Evolutionary conservation across 2,797 vertebrate genomes (phyloP).

Genomic region (Phataginus tetradactyla): DNA sequence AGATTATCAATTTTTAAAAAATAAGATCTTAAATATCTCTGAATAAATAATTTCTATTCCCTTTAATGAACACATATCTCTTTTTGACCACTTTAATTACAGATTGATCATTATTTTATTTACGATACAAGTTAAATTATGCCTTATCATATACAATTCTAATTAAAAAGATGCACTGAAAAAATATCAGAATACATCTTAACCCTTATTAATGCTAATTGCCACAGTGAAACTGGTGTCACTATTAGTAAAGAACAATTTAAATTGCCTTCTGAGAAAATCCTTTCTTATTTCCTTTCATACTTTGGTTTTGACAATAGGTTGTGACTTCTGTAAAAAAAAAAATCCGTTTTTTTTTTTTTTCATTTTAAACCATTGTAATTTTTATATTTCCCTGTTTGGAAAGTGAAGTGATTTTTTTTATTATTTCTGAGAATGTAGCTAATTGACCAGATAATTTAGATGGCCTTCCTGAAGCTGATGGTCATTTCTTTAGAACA

Average conservation of each 20-base stretch:
- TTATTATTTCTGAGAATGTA: conserved; percentile 12
- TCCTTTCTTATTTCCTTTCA: neutral
- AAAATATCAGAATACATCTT: neutral
- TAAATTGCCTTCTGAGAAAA: neutral
- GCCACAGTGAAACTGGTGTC: neutral
- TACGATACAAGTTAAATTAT: neutral
- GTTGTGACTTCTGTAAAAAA: neutral
- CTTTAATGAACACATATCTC: neutral
- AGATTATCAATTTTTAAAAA: neutral
- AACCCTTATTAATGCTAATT: neutral
- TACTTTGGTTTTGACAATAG: neutral
- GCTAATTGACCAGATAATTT: neutral
- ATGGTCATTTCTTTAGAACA: conserved; percentile 15
- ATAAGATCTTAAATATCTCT: neutral
- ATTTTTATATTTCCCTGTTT: conserved; percentile 1
- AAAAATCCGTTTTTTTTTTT: neutral
- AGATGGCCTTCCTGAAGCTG: neutral
- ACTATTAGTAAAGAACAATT: neutral
- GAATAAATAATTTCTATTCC: neutral
- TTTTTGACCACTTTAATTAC: neutral
- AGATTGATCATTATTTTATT: neutral
- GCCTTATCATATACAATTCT: neutral
- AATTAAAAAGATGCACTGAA: neutral
- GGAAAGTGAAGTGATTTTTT: neutral
- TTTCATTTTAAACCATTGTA: neutral